A percentile compares a stretch with the other conserved stretches of the same genome.
phyloP scores from a whole-genome alignment of 2,113 vertebrate genomes.

The Synodontis membranacea region DNA sequence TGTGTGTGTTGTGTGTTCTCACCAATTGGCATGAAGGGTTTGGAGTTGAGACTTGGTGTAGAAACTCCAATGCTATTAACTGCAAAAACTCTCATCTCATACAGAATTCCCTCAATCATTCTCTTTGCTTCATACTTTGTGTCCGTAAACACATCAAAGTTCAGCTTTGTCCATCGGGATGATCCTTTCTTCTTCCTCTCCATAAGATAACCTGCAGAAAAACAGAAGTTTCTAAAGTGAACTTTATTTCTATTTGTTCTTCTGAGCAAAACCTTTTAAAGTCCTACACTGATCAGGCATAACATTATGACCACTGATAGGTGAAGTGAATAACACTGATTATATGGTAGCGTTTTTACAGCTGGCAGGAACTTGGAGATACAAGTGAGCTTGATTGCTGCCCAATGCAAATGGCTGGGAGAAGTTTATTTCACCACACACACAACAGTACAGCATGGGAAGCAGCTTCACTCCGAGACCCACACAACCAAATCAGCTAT shows the following conservation, averaged over 20 bases:
- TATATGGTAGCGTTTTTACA: too few relatives aligned
- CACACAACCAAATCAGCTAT: too few relatives aligned
- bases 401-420: too few relatives aligned
- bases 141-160: slow-evolving; percentile 80
- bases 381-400: too few relatives aligned
- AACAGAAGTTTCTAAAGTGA: neutral
- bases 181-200: slow-evolving; percentile 93
- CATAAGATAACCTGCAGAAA: slow-evolving; percentile 81
- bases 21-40: slow-evolving; percentile 80
- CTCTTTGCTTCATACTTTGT: slow-evolving; percentile 81
- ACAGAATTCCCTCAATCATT: slow-evolving; percentile 90
- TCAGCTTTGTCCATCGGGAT: slow-evolving; percentile 88
- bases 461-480: too few relatives aligned
- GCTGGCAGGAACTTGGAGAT: too few relatives aligned
- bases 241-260: neutral
- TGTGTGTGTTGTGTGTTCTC: slow-evolving; percentile 6
- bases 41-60: slow-evolving; percentile 78
- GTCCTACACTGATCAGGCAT: too few relatives aligned
- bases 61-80: slow-evolving; percentile 86
- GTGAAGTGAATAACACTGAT: too few relatives aligned
- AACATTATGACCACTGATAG: too few relatives aligned
- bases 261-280: neutral
- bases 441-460: too few relatives aligned
- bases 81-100: slow-evolving; percentile 88
- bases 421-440: too few relatives aligned